These are phyloP conservation scores for Rhodinocichla rosea DNA, from an alignment of 2,113 vertebrate genomes.

Conservation along the genomic window DNA sequence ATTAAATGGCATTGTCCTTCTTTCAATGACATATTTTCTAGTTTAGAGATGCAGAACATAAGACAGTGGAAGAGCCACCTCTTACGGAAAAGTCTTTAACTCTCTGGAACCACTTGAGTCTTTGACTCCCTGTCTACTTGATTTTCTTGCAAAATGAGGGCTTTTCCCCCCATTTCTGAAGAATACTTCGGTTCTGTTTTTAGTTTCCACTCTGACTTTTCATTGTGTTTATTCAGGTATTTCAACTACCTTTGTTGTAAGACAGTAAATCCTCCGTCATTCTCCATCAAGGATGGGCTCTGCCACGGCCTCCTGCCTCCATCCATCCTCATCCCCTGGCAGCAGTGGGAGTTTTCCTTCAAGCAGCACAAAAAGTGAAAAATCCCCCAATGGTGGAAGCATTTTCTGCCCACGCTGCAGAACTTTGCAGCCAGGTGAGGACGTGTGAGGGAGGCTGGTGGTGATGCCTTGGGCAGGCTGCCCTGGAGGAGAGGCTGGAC, in stretches of 20 bases:
- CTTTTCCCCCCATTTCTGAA: background rate
- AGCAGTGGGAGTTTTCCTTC: background rate
- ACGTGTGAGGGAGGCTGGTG: background rate
- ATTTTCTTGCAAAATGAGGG: background rate
- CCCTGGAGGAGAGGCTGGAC: background rate
- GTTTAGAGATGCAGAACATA: background rate
- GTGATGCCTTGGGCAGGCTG: background rate
- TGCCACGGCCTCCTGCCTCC: background rate
- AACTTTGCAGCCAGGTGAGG: background rate
- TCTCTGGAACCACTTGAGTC: background rate
- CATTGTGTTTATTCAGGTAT: background rate
- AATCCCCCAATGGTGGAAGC: background rate
- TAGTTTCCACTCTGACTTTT: background rate
- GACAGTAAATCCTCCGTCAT: background rate
- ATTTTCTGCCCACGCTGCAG: background rate
- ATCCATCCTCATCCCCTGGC: background rate
- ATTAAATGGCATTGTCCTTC: background rate
- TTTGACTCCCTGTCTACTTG: background rate
- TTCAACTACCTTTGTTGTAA: background rate
- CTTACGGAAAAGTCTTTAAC: background rate
- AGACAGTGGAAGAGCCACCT: background rate
- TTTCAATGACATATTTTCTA: background rate
- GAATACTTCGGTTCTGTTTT: background rate
- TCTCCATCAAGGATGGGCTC: background rate
- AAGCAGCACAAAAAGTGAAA: background rate